Conservation (phyloP, 2,888 invertebrate species). For the Pycnomerus fuliginosus region DNA sequence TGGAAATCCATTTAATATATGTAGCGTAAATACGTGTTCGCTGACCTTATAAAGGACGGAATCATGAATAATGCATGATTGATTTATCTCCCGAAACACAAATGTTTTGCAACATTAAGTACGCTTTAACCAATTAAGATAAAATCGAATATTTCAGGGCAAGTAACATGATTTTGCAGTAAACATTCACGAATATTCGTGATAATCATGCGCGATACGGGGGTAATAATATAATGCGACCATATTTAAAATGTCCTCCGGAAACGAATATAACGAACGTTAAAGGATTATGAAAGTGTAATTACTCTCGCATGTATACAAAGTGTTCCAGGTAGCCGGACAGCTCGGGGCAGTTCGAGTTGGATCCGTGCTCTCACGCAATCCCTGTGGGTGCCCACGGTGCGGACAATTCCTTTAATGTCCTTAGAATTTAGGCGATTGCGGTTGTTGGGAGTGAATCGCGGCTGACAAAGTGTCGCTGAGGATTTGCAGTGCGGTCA, state of each 20-base stretch:
- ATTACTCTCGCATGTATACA: slow-evolving; percentile 41
- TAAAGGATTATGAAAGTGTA: slow-evolving; percentile 31
- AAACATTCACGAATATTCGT: slow-evolving; percentile 23
- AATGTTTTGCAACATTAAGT: slow-evolving; percentile 22
- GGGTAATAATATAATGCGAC: slow-evolving; percentile 38
- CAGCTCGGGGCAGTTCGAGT: slow-evolving; percentile 33
- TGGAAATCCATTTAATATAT: too few species aligned
- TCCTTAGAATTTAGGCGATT: too few species aligned
- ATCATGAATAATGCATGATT: slow-evolving; percentile 21
- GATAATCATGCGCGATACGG: slow-evolving; percentile 19
- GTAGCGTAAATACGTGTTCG: too few species aligned
- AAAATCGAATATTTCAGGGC: slow-evolving; percentile 27
- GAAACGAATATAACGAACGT: slow-evolving; percentile 20
- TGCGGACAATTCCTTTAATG: slow-evolving; percentile 39
- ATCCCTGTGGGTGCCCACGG: slow-evolving; percentile 34
- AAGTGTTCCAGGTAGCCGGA: slow-evolving; percentile 46
- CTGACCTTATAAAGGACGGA: too few species aligned
- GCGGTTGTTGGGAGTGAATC: too few species aligned
- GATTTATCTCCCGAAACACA: slow-evolving; percentile 23
- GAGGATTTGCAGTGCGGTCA: slow-evolving; percentile 1
- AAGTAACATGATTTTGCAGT: slow-evolving; percentile 28
- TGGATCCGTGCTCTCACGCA: slow-evolving; percentile 25
- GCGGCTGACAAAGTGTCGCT: neutral
- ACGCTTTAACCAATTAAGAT: slow-evolving; percentile 28
- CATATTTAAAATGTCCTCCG: slow-evolving; percentile 31